A percentile compares a stretch with the other conserved stretches of the same genome.
phyloP scores from a whole-genome alignment of 2,888 invertebrate species.

The Pheosia tremula region DNA sequence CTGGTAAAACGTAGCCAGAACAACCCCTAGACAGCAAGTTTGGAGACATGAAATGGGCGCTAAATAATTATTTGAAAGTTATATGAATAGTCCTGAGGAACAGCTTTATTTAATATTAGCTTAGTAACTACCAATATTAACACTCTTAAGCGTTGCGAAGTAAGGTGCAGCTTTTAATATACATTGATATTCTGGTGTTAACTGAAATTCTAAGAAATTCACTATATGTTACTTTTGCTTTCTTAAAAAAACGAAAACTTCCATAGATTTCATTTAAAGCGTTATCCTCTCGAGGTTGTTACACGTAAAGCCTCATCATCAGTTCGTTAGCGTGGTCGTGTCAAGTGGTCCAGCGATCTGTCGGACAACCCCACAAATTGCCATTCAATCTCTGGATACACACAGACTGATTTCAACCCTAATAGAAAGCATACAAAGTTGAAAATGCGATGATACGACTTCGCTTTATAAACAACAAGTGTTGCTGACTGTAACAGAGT shows the following conservation, averaged over 20 bases:
- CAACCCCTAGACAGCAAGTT: too few relatives aligned
- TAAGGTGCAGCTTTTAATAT: too few relatives aligned
- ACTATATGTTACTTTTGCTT: not conserved
- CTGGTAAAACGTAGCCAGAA: too few relatives aligned
- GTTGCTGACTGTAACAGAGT: slow-evolving; percentile 36
- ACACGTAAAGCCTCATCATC: slow-evolving; percentile 56
- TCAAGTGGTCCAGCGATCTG: slow-evolving; percentile 52
- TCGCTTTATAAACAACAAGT: slow-evolving; percentile 12
- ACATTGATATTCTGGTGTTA: not conserved
- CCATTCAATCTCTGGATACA: slow-evolving; percentile 13
- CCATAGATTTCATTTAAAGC: slow-evolving; percentile 6
- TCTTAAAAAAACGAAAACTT: not conserved
- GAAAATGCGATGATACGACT: slow-evolving; percentile 15
- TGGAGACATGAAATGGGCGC: too few relatives aligned
- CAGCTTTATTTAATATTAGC: too few relatives aligned
- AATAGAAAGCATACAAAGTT: slow-evolving; percentile 11
- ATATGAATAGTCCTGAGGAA: too few relatives aligned
- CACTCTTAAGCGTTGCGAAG: too few relatives aligned
- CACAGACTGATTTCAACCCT: slow-evolving; percentile 32
- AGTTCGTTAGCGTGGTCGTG: slow-evolving; percentile 62
- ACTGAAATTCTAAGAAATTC: not conserved
- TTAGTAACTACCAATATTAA: too few relatives aligned
- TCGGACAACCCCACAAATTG: slow-evolving; percentile 32
- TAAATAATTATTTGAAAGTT: too few relatives aligned
- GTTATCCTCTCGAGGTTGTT: slow-evolving; percentile 48